Conservation (phyloP, 2,797 vertebrate genomes). For the Babyrousa celebensis region DNA sequence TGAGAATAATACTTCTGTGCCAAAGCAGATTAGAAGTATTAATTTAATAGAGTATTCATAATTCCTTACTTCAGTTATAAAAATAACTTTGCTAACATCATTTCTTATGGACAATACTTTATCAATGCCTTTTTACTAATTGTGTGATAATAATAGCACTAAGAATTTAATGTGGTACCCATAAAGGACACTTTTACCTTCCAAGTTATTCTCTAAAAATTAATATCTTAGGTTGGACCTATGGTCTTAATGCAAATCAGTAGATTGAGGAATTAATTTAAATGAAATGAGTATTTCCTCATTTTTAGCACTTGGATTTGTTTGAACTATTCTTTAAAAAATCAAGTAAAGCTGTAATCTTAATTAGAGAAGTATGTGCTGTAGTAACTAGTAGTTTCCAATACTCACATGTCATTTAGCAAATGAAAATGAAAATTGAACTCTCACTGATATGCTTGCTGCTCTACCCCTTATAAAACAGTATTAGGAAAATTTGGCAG, state of each 20-base stretch:
- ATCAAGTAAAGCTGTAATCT: constrained; percentile 21
- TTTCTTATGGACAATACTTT: constrained; percentile 91
- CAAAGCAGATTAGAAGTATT: neutral
- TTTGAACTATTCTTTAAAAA: neutral
- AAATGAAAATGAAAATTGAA: constrained; percentile 92
- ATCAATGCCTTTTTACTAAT: constrained; percentile 88
- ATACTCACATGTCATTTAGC: constrained; percentile 83
- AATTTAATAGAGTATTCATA: constrained; percentile 35
- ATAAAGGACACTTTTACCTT: constrained; percentile 70
- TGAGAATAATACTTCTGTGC: neutral
- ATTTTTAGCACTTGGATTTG: constrained; percentile 56
- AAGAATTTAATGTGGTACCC: constrained; percentile 87
- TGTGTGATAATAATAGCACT: constrained; percentile 75
- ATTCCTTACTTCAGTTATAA: constrained; percentile 33
- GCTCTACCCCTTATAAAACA: constrained; percentile 57
- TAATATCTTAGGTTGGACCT: neutral
- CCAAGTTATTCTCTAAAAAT: constrained; percentile 48
- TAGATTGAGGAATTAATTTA: constrained; percentile 7
- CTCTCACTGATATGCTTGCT: constrained; percentile 92
- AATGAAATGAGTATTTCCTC: neutral
- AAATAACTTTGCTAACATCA: constrained; percentile 90
- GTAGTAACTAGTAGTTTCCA: neutral
- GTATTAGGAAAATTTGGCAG: constrained; percentile 70
- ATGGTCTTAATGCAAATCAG: constrained; percentile 27
- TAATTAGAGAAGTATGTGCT: neutral